Conservation (phyloP, 2,888 invertebrate genomes). For the Eremobia ochroleuca region DNA sequence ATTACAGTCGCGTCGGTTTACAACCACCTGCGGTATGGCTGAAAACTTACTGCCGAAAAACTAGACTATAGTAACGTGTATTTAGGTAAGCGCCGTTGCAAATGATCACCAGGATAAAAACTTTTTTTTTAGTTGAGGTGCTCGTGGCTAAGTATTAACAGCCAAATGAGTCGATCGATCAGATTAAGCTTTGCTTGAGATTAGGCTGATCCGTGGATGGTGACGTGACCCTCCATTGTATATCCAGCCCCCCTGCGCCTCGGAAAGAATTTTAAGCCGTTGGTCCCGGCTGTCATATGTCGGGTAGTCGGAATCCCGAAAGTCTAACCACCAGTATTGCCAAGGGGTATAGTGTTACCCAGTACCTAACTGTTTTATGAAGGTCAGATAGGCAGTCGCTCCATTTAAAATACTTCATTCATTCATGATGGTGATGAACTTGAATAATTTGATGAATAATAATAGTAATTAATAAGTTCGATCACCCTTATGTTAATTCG, state of each 20-base stretch:
- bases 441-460: no score
- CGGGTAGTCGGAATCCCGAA: background rate
- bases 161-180: background rate
- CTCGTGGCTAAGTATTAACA: background rate
- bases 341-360: background rate
- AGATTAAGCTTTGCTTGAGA: background rate
- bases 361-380: background rate
- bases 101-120: no score
- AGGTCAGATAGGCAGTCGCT: no score
- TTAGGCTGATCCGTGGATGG: no score
- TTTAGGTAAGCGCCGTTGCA: background rate
- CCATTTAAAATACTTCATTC: no score
- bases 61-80: no score
- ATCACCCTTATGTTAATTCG: background rate
- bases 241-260: background rate
- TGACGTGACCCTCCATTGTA: background rate
- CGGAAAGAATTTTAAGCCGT: background rate
- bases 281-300: background rate
- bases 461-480: background rate
- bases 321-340: background rate
- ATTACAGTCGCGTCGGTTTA: conserved; percentile 13
- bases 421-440: no score
- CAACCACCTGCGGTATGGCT: background rate
- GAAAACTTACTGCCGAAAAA: background rate
- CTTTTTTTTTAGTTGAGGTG: background rate